Percentiles rank a stretch among this genome's conserved stretches.
These are phyloP conservation scores for Lepidochitona cinerea DNA, from an alignment of 2,888 invertebrate genomes.

Conservation along the genomic window DNA sequence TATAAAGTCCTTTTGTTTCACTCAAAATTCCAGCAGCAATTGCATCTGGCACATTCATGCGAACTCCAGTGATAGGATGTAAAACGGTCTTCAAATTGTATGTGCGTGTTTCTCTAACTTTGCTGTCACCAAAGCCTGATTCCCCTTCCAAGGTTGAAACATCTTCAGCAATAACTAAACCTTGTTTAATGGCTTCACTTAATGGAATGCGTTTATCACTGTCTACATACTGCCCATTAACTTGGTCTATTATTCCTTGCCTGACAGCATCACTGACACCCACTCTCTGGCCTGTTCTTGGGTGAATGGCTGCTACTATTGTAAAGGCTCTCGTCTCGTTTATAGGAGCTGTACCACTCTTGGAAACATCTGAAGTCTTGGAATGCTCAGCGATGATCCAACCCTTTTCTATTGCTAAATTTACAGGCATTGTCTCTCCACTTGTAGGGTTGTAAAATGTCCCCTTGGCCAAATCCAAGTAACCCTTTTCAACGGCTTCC, in stretches of 20 bases:
- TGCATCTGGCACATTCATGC: constrained; percentile 89
- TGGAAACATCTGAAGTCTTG: constrained; percentile 83
- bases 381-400: constrained; percentile 85
- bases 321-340: constrained; percentile 83
- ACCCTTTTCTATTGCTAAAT: constrained; percentile 84
- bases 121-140: constrained; percentile 87
- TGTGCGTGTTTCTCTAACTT: constrained; percentile 59
- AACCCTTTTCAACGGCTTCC: constrained; percentile 87
- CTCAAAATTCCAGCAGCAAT: constrained; percentile 92
- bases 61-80: constrained; percentile 77
- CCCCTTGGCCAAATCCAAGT: constrained; percentile 82
- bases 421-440: constrained; percentile 83
- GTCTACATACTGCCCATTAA: constrained; percentile 74
- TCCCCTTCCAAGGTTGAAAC: constrained; percentile 92
- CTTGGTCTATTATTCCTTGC: constrained; percentile 80
- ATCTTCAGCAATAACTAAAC: constrained; percentile 80
- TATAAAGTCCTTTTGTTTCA: constrained; percentile 75
- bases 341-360: constrained; percentile 75
- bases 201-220: constrained; percentile 80
- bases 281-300: constrained; percentile 87
- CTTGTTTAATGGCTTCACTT: constrained; percentile 84
- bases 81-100: constrained; percentile 74
- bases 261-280: constrained; percentile 79
- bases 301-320: constrained; percentile 85
- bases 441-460: constrained; percentile 79